phyloP scores from a whole-genome alignment of 2,797 vertebrate species.

The Taenioides sp. region DNA sequence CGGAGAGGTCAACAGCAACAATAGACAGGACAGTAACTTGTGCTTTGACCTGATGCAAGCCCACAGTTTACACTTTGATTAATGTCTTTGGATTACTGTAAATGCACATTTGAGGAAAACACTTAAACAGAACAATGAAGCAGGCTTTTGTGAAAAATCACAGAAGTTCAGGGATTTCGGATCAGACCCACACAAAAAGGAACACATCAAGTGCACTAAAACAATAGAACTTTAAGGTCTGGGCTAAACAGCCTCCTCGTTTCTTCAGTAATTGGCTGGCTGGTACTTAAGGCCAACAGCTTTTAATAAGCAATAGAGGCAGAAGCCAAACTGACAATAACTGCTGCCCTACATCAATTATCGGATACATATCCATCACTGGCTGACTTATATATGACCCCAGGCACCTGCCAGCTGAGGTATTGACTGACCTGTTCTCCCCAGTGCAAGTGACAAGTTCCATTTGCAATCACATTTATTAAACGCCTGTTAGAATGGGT shows the following conservation, averaged over 20 bases:
- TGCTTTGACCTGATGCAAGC: conserved; percentile 61
- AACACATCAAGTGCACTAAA: conserved; percentile 28
- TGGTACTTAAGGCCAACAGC: conserved; percentile 84
- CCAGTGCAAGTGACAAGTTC: conserved; percentile 82
- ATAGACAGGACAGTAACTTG: conserved; percentile 53
- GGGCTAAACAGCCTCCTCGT: conserved; percentile 64
- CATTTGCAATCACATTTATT: conserved; percentile 86
- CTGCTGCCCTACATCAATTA: conserved; percentile 84
- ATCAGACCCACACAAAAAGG: conserved; percentile 29
- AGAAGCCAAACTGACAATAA: conserved; percentile 83
- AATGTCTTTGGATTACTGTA: conserved; percentile 61
- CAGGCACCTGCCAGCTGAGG: conserved; percentile 81
- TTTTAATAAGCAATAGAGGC: conserved; percentile 86
- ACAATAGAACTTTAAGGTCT: conserved; percentile 68
- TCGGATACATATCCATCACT: conserved; percentile 86
- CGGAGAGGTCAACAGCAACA: conserved; percentile 67
- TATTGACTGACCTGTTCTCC: conserved; percentile 79
- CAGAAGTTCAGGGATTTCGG: conserved; percentile 62
- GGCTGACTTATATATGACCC: conserved; percentile 82
- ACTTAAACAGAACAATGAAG: conserved; percentile 72
- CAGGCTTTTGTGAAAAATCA: conserved; percentile 34
- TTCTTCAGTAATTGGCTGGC: conserved; percentile 77
- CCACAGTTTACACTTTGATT: conserved; percentile 58
- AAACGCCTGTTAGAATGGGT: conserved; percentile 83
- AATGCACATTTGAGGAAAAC: conserved; percentile 68